Evolutionary conservation across 2,888 invertebrate species (phyloP), one percentile per base, ranked within the genome.

Genomic region (Zootermopsis nevadensis): DNA sequence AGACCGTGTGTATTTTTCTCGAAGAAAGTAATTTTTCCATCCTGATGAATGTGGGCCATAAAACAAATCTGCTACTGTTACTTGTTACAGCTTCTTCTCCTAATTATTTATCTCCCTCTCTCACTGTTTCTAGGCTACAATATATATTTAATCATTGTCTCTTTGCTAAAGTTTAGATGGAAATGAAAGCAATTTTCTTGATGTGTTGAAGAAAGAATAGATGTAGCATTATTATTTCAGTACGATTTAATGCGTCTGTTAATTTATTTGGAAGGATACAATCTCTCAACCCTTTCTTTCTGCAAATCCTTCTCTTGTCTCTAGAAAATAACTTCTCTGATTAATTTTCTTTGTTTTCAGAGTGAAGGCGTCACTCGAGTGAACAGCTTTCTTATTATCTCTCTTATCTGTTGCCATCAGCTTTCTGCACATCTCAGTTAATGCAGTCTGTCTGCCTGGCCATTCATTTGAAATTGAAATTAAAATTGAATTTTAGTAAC

Each of bases 391-490:
- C 33, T 69, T 33, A 69, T 69, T 69, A 69, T 69, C 69, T 69
- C 42, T 19, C 42, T 77, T 77, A 42, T 77, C 48, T 77, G 19
- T 42, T 77, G 22, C 77, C 42, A 38, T 77, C 77, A 42, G 42
- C 77, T 77, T 77, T 77, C 53, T 53, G 42, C 53, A 69, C 80
- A 42, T 60, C 80, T 48, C 38, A 60, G 33, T 53, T 80, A 80
- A 80, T 80, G 33, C 60, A 38, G 48, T 67, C 79, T 81, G 67
- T 48, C 66, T 66, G 7, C 15, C 35, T 60, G 82, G 80, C 76
- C 48, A 80, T 84, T 67, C 80, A 66, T 82, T 84, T 82, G 27
- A 69, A 72, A 82, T 74, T 84, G 79, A 80, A 83, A 83, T 82
- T 84, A 82, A 84, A 84, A 48, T 80, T 83, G 42, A 80, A 67